phyloP scores from a whole-genome alignment of 2,888 invertebrate genomes.

The Uropetala carovei region DNA sequence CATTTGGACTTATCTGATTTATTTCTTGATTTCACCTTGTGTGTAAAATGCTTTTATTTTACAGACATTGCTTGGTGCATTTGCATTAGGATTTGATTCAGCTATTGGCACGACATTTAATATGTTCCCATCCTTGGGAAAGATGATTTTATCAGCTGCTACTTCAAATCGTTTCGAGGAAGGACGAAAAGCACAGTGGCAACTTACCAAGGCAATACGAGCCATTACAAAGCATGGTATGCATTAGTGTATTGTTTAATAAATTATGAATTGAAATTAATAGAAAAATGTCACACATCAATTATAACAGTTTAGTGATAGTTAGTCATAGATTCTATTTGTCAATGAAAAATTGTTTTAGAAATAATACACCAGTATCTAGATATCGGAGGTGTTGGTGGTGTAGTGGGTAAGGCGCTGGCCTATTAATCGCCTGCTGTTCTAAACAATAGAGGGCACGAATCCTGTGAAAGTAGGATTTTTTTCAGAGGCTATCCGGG shows the following conservation, averaged over 20 bases:
- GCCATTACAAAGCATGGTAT: slow-evolving; percentile 78
- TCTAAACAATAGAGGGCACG: too few relatives aligned
- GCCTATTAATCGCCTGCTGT: too few relatives aligned
- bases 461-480: too few relatives aligned
- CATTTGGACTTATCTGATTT: too few relatives aligned
- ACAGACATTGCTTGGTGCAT: slow-evolving; percentile 82
- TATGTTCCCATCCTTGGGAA: slow-evolving; percentile 80
- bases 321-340: too few relatives aligned
- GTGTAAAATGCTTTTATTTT: slow-evolving; percentile 68
- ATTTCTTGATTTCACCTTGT: too few relatives aligned
- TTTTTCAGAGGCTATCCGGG: too few relatives aligned
- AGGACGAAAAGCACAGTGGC: slow-evolving; percentile 78
- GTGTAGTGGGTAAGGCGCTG: too few relatives aligned
- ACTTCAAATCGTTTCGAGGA: slow-evolving; percentile 75
- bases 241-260: background rate
- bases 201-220: slow-evolving; percentile 77
- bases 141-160: slow-evolving; percentile 78
- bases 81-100: slow-evolving; percentile 83
- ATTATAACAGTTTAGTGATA: too few relatives aligned
- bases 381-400: background rate
- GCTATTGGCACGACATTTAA: slow-evolving; percentile 84
- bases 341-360: too few relatives aligned
- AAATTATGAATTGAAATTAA: background rate
- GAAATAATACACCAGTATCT: too few relatives aligned
- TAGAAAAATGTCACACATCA: too few relatives aligned